Evolutionary conservation across 2,113 vertebrate genomes (phyloP).

Genomic region (Smithornis capensis): DNA sequence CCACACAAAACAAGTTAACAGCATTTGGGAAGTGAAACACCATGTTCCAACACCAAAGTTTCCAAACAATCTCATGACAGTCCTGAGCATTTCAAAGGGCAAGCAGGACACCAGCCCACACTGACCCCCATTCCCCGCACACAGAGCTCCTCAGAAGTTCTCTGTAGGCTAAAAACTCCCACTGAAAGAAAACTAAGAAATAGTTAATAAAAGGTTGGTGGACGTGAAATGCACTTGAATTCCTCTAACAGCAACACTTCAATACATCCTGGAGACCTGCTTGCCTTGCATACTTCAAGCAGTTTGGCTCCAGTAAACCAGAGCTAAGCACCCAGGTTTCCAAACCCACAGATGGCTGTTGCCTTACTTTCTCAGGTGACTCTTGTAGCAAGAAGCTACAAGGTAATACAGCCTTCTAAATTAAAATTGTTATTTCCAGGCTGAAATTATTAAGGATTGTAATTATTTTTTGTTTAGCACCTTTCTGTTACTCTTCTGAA

Average conservation of each 20-base stretch:
- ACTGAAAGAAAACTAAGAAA: background rate
- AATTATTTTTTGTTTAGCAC: background rate
- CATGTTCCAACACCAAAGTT: background rate
- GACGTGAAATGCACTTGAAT: background rate
- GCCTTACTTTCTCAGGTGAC: background rate
- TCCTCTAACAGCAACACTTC: background rate
- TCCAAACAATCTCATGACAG: slow-evolving; percentile 14
- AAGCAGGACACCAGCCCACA: background rate
- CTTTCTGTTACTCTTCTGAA: background rate
- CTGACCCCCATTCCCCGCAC: background rate
- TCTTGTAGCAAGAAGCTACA: background rate
- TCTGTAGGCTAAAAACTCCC: background rate
- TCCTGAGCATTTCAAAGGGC: background rate
- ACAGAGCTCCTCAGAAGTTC: background rate
- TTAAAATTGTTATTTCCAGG: background rate
- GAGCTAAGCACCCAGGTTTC: background rate
- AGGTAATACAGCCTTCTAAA: background rate
- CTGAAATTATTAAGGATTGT: background rate
- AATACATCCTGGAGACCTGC: background rate
- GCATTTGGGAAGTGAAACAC: slow-evolving; percentile 32
- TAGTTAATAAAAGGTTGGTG: background rate
- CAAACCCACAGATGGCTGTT: too few relatives aligned
- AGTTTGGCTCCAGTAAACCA: background rate
- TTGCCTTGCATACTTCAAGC: background rate
- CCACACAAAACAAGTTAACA: background rate